phyloP scores from a whole-genome alignment of 2,113 vertebrate species.

The Telmatochromis brachygnathus region DNA sequence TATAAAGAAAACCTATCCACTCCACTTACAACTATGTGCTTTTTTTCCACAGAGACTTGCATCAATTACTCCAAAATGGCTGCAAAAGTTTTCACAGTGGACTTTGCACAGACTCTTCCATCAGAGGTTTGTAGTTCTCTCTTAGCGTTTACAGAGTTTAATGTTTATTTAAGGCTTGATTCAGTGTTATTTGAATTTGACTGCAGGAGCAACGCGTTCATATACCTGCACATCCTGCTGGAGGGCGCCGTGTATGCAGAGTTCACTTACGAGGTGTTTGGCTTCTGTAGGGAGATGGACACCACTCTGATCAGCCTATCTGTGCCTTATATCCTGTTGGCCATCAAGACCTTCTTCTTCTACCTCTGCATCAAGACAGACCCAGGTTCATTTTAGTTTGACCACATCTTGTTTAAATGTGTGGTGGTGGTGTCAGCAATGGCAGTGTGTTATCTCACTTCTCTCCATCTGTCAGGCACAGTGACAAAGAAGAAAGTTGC shows the following conservation, averaged over 20 bases:
- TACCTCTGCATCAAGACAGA: slow-evolving; percentile 77
- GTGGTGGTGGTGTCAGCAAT: not conserved
- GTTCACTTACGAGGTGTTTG: slow-evolving; percentile 84
- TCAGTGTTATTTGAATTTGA: not conserved
- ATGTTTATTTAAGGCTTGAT: not conserved
- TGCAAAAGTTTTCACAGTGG: slow-evolving; percentile 63
- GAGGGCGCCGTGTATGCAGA: slow-evolving; percentile 81
- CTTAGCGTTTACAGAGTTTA: not conserved
- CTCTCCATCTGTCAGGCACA: slow-evolving; percentile 64
- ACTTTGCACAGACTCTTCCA: slow-evolving; percentile 78
- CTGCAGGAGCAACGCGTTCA: slow-evolving; percentile 79
- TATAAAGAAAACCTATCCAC: not conserved
- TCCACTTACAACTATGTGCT: not conserved
- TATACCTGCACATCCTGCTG: slow-evolving; percentile 79
- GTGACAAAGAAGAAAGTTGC: slow-evolving; percentile 78
- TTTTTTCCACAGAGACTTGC: slow-evolving; percentile 64
- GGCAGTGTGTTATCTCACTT: not conserved
- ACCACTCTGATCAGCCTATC: slow-evolving; percentile 67
- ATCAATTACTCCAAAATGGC: slow-evolving; percentile 69
- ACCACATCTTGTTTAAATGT: not conserved
- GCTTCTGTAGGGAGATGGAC: slow-evolving; percentile 83
- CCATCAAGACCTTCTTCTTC: slow-evolving; percentile 75
- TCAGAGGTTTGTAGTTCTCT: slow-evolving; percentile 70
- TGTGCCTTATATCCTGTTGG: slow-evolving; percentile 83
- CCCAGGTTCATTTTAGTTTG: slow-evolving; percentile 74